These are phyloP conservation scores for Nowickia ferox DNA, from an alignment of 2,888 invertebrate genomes.

Conservation along the genomic window DNA sequence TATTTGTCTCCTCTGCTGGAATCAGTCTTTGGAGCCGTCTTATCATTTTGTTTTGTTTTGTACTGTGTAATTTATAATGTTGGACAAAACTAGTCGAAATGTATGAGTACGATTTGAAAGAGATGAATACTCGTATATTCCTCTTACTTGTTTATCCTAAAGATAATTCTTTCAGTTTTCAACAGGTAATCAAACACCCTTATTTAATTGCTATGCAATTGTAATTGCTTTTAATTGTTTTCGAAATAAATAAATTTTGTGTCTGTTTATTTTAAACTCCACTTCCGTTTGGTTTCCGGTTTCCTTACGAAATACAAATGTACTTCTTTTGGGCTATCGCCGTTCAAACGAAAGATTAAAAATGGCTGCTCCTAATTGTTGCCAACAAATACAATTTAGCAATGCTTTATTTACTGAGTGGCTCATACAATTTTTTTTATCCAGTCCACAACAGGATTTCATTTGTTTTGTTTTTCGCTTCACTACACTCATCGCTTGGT, in stretches of 20 bases:
- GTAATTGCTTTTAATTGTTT: conserved; percentile 11
- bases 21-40: no score
- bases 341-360: conserved; percentile 45
- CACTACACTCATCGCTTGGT: conserved; percentile 41
- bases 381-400: conserved; percentile 15
- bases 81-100: no score
- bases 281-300: conserved; percentile 71
- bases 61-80: no score
- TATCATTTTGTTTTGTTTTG: no score
- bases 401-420: conserved; percentile 17
- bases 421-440: neutral
- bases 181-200: conserved; percentile 64
- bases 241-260: conserved; percentile 7
- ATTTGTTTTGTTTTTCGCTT: conserved; percentile 24
- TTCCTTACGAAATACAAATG: conserved; percentile 28
- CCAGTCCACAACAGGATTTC: conserved; percentile 20
- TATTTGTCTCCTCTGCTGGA: no score
- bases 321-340: neutral
- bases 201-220: conserved; percentile 48
- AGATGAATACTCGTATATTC: neutral
- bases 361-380: conserved; percentile 67
- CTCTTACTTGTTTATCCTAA: neutral
- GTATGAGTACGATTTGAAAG: no score
- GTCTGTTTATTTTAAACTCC: conserved; percentile 52
- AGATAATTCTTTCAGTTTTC: conserved; percentile 9